Conservation (phyloP, 2,888 invertebrate genomes). For the Agrilus cyanescens region DNA sequence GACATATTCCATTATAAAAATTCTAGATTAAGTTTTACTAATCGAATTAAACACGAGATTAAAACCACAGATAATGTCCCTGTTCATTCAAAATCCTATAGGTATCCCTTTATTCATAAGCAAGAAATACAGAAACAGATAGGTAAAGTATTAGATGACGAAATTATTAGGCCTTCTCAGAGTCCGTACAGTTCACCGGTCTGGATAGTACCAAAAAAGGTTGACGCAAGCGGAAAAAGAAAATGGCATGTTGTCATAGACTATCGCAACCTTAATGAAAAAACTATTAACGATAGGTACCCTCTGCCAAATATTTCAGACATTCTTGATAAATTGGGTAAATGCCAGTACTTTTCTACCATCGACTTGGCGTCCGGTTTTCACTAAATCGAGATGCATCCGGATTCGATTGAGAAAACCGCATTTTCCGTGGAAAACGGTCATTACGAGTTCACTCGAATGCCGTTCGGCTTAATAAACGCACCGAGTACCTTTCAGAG, state of each 20-base stretch:
- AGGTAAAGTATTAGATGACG: no score
- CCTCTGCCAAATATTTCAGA: constrained; percentile 20
- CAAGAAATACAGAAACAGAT: no score
- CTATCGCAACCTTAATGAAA: constrained; percentile 3
- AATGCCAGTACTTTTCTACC: constrained; percentile 21
- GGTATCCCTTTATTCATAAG: no score
- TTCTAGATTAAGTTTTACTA: neutral
- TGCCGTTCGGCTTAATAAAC: constrained; percentile 22
- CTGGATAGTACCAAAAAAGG: neutral
- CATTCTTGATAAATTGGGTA: constrained; percentile 23
- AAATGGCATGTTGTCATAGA: constrained; percentile 5
- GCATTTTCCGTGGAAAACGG: constrained; percentile 21
- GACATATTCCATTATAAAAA: no score
- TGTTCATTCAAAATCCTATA: no score
- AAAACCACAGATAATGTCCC: neutral
- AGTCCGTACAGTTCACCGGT: constrained; percentile 1
- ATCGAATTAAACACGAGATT: neutral
- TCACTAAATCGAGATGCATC: constrained; percentile 23
- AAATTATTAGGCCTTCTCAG: constrained; percentile 6
- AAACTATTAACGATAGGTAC: constrained; percentile 5
- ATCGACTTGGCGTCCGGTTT: constrained; percentile 25
- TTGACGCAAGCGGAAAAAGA: constrained; percentile 1
- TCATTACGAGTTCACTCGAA: constrained; percentile 19
- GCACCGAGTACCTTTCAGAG: constrained; percentile 20
- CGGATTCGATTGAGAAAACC: constrained; percentile 21